Conservation (phyloP, 2,888 invertebrate species). For the Pseudoips prasinana region DNA sequence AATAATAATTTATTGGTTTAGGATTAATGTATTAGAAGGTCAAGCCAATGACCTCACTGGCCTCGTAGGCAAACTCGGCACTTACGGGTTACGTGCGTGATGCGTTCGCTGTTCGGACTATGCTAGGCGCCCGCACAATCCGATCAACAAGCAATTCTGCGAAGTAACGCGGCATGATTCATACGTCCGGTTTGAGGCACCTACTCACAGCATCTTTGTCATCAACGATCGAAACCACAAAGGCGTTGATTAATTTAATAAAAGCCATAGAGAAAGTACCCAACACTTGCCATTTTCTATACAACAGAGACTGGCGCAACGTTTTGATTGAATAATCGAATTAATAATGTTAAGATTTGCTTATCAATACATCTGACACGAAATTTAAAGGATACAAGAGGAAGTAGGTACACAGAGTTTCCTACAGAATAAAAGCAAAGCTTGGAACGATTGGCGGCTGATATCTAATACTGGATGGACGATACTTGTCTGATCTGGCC, state of each 20-base stretch:
- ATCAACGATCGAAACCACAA: conserved; percentile 31
- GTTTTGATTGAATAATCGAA: too few relatives aligned
- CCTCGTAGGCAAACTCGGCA: conserved; percentile 24
- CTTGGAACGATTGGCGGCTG: too few relatives aligned
- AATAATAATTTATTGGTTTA: conserved; percentile 29
- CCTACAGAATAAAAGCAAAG: too few relatives aligned
- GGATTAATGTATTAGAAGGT: conserved; percentile 44
- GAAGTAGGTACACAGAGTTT: too few relatives aligned
- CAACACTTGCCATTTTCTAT: conserved; percentile 2
- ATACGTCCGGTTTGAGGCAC: conserved; percentile 47
- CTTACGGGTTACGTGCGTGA: conserved; percentile 26
- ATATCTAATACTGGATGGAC: too few relatives aligned
- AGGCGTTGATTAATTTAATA: conserved; percentile 19
- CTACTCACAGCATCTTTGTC: conserved; percentile 47
- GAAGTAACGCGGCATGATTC: conserved; percentile 58
- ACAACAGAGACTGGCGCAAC: neutral
- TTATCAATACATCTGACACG: too few relatives aligned
- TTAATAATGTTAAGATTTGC: too few relatives aligned
- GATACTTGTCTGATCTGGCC: too few relatives aligned
- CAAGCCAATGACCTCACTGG: conserved; percentile 62
- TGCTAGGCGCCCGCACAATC: conserved; percentile 35
- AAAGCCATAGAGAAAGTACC: conserved; percentile 23
- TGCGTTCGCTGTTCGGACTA: conserved; percentile 15
- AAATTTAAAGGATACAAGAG: too few relatives aligned
- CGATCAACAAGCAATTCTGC: conserved; percentile 42